Evolutionary conservation across 2,113 vertebrate genomes (phyloP), one percentile per base, ranked within the genome.

Genomic region (Puntigrus tetrazona): DNA sequence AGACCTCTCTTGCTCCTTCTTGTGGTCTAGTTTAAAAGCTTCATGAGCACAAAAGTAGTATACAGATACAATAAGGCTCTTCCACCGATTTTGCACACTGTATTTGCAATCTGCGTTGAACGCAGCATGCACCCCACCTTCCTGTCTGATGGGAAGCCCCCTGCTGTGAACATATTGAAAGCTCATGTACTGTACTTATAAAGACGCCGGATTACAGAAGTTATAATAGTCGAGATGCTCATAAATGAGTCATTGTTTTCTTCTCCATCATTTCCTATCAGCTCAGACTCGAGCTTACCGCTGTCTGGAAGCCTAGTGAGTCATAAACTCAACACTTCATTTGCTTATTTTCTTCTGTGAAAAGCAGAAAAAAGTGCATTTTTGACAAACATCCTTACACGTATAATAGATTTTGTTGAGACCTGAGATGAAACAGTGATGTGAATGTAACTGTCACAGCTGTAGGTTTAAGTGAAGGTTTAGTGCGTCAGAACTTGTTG

Each of bases 191-290:
- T 72, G 36, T 72, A 43, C 38, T 72, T 43, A 7, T 59, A 61
- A 27, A 61, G 7, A 78, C 61, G 36, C 25, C 41, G 38, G 43
- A 50, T 36, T 34, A 65, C 43, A 20, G 36, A 34, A 41, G 14
- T 69, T 47, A 20, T 34, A 25, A 29, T 31, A 27, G 45, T 20
- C 63, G 29, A 22, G n/a, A 69, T 65, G 20, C 45, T 43, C 16
- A 47, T 50, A 36, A 34, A 31, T 45, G 31, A 73, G 61, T 59
- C 36, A 57, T 27, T n/a, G 31, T 36, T 72, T 52, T 29, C 25
- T 76, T 63, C 70, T 67, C 73, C 70, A 67, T 76, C 47, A 81
- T 84, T 87, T 81, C 78, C 22, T 43, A 7, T 43, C 38, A 77
- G 47, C 22, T 76, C 34, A 2, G 47, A 27, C 29, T 27, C 9